Evolutionary conservation across 2,888 invertebrate species (phyloP).

Genomic region (Hetaerina titia): DNA sequence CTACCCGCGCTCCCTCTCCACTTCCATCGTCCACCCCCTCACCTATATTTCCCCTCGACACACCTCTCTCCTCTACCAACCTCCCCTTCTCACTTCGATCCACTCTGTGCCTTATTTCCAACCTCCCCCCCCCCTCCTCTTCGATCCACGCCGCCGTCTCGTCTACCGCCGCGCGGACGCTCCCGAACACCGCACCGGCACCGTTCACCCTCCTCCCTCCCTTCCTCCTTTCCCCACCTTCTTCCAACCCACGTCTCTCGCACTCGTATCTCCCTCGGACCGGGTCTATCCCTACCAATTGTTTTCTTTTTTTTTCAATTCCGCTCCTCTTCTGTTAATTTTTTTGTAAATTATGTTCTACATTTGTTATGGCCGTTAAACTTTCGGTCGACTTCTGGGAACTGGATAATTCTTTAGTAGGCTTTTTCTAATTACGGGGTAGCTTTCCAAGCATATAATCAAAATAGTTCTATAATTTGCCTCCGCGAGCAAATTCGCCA

Average conservation of each 20-base stretch:
- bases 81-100: neutral
- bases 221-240: neutral
- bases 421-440: no score
- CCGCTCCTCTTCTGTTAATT: no score
- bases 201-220: neutral
- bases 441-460: no score
- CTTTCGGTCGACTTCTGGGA: no score
- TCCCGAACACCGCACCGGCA: neutral
- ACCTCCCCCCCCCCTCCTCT: neutral
- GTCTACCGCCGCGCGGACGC: neutral
- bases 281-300: no score
- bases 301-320: no score
- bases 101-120: constrained; percentile 6
- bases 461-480: no score
- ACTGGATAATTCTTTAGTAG: no score
- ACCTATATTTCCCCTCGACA: neutral
- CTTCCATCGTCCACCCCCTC: neutral
- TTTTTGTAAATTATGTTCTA: no score
- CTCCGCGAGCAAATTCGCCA: no score
- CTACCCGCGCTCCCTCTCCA: neutral
- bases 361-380: no score
- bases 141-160: constrained; percentile 19
- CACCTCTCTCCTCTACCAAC: neutral
- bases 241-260: neutral
- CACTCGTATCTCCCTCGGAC: no score